Evolutionary conservation across 2,888 invertebrate species (phyloP), one percentile per base, ranked within the genome.

Genomic region (Pardosa pseudoannulata): DNA sequence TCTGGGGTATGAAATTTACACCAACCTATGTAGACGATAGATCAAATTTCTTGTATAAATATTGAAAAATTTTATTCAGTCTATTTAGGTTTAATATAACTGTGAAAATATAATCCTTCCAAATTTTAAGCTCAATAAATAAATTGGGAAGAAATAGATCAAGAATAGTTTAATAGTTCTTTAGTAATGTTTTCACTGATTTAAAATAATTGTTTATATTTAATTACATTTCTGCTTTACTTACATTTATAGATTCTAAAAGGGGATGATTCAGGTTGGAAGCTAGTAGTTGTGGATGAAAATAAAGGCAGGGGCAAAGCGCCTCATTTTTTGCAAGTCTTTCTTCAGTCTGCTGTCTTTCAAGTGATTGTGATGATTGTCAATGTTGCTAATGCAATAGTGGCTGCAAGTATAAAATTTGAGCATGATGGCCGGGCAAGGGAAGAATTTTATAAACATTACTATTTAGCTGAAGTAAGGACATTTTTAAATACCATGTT

Each of bases 191-290:
- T n/a, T n/a, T n/a, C n/a, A n/a, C n/a, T n/a, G n/a, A n/a, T n/a
- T n/a, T n/a, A n/a, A n/a, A n/a, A n/a, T n/a, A n/a, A n/a, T n/a
- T n/a, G n/a, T n/a, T n/a, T n/a, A n/a, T n/a, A n/a, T n/a, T n/a
- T n/a, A n/a, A n/a, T n/a, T n/a, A n/a, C 0, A 19, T 50, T 50
- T 3, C 23, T 16, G 16, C n/a, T 50, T 9, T n/a, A n/a, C n/a
- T n/a, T n/a, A n/a, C n/a, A n/a, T n/a, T 75, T 88, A 0, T 90
- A 93, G 93, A 91, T 93, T 27, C 93, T 99, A 76, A 96, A 96
- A 80, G 97, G 96, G 9, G 98, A 98, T 90, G 98, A 98, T 90
- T 94, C 95, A 89, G 96, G 97, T 0, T 99, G 99, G 99, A 96
- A 96, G 91, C 93, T 99, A 89, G 96, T 99, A 16, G 97, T 98